Evolutionary conservation across 2,888 invertebrate species (phyloP).

Genomic region (Ditula angustiorana): DNA sequence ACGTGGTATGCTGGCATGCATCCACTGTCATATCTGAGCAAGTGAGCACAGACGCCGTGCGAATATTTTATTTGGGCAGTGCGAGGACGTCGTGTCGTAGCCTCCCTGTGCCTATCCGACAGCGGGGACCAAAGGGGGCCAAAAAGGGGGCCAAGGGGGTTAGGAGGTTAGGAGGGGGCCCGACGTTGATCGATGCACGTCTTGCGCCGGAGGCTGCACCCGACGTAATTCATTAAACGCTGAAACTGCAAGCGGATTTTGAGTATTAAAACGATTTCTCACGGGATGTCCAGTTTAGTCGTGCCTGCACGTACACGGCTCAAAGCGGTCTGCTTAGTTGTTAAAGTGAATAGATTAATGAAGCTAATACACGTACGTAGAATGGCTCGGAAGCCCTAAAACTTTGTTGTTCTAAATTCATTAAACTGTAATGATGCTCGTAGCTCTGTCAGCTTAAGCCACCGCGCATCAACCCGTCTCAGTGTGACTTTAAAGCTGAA

Average conservation of each 20-base stretch:
- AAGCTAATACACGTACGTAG: constrained; percentile 55
- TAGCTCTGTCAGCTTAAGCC: constrained; percentile 29
- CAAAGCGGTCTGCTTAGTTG: constrained; percentile 62
- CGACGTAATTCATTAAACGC: constrained; percentile 86
- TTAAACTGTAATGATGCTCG: constrained; percentile 36
- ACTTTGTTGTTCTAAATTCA: constrained; percentile 40
- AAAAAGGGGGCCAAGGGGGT: constrained; percentile 50
- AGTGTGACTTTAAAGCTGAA: too few species aligned
- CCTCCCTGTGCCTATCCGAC: constrained; percentile 72
- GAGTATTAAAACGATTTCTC: constrained; percentile 85
- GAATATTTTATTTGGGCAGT: constrained; percentile 85
- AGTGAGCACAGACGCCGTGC: constrained; percentile 66
- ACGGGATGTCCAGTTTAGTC: constrained; percentile 77
- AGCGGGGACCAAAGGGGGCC: constrained; percentile 43
- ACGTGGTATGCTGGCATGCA: constrained; percentile 54
- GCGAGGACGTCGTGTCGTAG: constrained; percentile 60
- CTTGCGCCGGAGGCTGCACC: constrained; percentile 87
- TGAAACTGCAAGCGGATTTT: constrained; percentile 85
- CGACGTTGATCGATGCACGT: constrained; percentile 88
- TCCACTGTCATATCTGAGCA: constrained; percentile 69
- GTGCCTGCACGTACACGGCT: constrained; percentile 61
- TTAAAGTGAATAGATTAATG: constrained; percentile 72
- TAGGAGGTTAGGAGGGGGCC: constrained; percentile 54
- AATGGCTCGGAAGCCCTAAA: constrained; percentile 35
- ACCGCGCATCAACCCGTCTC: constrained; percentile 8